Base-by-base conservation (phyloP, 2,888 invertebrate species). In the Coremacera marginata region DNA sequence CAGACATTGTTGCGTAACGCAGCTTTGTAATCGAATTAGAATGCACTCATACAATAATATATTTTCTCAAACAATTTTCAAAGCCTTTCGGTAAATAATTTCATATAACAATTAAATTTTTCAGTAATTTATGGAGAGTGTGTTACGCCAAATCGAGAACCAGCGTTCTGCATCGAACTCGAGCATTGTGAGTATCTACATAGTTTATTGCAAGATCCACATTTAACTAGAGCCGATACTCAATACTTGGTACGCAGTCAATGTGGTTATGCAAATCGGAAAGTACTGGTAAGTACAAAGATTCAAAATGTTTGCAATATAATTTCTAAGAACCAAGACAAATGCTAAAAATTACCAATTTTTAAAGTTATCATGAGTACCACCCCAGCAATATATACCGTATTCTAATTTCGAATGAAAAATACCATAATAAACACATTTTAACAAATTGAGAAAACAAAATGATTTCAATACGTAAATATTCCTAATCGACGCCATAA, bases 201-300 rank as follows among this genome's bases (percentile, higher is more conserved):
- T 55, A n/a, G 14, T 19, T 55, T 55, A 22, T n/a, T 55, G 8
- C 7, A 7, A n/a, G 55, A n/a, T 22, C 19, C 22, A 11, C 7
- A 55, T 22, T 8, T 55, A 19, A 19, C 55, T 8, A 19, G 9
- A 19, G 19, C n/a, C 14, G 55, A 55, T 55, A n/a, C 8, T 9
- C n/a, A 55, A n/a, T 55, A 8, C 55, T 55, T 55, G 55, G 89
- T 91, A 73, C 87, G 88, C 52, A 91, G 94, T 3, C 92, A 93
- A 80, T 94, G 95, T 84, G 93, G 94, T 0, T 93, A 92, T 81
- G 87, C 90, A 0, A 91, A 91, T 0, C 84, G 82, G 22, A 84
- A 90, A 9, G 94, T 94, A 0, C 91, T 90, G 88, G 93, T 94
- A 65, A 91, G 91, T 55, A 5, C 1, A 16, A 52, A 52, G 37